These are phyloP conservation scores for Cancer borealis DNA, from an alignment of 2,888 invertebrate species.

Conservation along the genomic window DNA sequence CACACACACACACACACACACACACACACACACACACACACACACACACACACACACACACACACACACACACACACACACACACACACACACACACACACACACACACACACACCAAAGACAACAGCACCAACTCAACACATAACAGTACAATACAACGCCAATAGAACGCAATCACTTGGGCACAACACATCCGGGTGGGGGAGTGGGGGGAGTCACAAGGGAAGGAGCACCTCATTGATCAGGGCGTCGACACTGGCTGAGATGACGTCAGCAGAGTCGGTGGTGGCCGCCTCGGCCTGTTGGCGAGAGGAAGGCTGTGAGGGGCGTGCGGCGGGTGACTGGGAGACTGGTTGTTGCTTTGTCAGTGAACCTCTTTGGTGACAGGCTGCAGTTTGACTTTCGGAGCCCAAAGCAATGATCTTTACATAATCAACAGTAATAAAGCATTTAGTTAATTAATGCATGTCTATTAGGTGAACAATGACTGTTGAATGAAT, in stretches of 20 bases:
- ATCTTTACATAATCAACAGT: not conserved
- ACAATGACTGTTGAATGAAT: no score
- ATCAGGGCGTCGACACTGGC: conserved; percentile 51
- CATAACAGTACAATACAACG: not conserved
- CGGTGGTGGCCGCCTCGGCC: conserved; percentile 3
- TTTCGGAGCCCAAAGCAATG: not conserved
- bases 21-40: not conserved
- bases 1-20: not conserved
- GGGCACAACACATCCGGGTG: not conserved
- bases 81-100: not conserved
- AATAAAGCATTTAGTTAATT: not conserved
- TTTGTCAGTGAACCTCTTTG: not conserved
- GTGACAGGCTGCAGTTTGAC: not conserved
- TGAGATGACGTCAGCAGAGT: not conserved
- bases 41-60: not conserved
- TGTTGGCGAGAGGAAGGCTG: not conserved
- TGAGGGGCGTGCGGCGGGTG: not conserved
- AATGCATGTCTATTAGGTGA: not conserved
- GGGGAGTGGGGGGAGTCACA: not conserved
- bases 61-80: not conserved
- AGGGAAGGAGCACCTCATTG: conserved; percentile 45
- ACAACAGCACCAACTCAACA: not conserved
- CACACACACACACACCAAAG: not conserved
- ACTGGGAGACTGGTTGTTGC: not conserved
- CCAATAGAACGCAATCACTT: not conserved